Evolutionary conservation across 2,113 vertebrate species (phyloP).

Genomic region (Nettapus auritus): DNA sequence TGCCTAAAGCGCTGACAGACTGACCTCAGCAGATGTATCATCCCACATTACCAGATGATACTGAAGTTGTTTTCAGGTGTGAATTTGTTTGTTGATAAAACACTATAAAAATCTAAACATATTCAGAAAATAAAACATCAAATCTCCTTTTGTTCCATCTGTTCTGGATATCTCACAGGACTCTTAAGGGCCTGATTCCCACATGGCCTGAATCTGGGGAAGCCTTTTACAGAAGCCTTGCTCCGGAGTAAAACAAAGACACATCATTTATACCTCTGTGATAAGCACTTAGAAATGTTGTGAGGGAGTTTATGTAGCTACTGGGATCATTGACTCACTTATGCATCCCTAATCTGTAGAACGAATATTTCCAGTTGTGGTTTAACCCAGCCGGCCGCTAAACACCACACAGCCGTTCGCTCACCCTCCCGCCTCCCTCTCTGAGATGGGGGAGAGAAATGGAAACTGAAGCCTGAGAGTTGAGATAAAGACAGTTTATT

Average conservation of each 20-base stretch:
- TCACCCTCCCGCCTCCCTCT: too few species aligned
- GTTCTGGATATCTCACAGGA: not conserved
- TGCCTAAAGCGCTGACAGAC: not conserved
- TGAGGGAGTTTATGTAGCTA: not conserved
- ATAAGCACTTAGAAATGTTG: not conserved
- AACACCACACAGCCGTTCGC: too few species aligned
- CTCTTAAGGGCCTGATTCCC: not conserved
- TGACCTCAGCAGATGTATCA: not conserved
- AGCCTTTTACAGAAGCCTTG: not conserved
- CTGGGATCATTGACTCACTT: accelerated
- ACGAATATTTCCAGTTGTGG: not conserved
- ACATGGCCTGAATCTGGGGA: not conserved
- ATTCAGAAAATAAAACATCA: not conserved
- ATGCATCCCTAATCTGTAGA: not conserved
- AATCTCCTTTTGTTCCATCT: not conserved
- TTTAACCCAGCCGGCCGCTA: too few species aligned
- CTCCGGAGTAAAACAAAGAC: not conserved
- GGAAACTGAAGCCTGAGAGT: too few species aligned
- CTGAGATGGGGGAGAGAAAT: too few species aligned
- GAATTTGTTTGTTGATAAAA: not conserved
- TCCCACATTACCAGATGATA: not conserved
- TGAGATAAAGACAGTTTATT: too few species aligned
- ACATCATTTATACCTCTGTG: not conserved
- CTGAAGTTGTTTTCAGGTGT: not conserved
- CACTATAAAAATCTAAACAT: not conserved